These are phyloP conservation scores for Neoarius graeffei DNA, from an alignment of 2,113 vertebrate genomes.

Conservation along the genomic window DNA sequence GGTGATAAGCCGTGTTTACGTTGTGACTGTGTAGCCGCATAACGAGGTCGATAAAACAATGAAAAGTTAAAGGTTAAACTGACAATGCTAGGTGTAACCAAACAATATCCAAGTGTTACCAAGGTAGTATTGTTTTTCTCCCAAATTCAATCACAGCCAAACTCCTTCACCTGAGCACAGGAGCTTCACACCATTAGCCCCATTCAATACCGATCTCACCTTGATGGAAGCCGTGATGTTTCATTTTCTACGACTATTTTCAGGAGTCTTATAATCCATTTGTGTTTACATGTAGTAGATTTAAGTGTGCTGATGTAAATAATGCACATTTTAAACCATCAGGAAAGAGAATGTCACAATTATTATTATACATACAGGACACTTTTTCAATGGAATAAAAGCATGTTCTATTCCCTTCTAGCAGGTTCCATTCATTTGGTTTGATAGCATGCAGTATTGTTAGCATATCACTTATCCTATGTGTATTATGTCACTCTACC, in stretches of 20 bases:
- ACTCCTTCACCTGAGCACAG: neutral
- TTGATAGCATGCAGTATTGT: too few relatives aligned
- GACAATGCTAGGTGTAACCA: conserved; percentile 63
- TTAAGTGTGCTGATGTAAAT: neutral
- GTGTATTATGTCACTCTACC: too few relatives aligned
- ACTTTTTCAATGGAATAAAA: too few relatives aligned
- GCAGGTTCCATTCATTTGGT: too few relatives aligned
- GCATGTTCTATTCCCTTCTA: too few relatives aligned
- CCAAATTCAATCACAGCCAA: neutral
- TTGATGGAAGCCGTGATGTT: neutral
- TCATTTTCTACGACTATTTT: neutral
- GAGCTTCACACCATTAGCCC: neutral
- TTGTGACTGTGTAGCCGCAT: conserved; percentile 37
- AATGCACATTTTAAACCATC: neutral
- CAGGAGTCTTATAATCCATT: neutral
- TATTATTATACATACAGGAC: too few relatives aligned
- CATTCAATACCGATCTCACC: neutral
- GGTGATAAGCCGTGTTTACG: conserved; percentile 39
- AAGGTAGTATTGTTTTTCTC: neutral
- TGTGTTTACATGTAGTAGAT: neutral
- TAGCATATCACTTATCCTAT: too few relatives aligned
- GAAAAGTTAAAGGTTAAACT: conserved; percentile 25
- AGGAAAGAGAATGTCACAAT: neutral
- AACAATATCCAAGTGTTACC: conserved; percentile 38
- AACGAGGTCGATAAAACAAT: conserved; percentile 42